A percentile compares a stretch with the other conserved stretches of the same genome.
These are phyloP conservation scores for Drosophila nannoptera DNA, from an alignment of 1,140 invertebrate species.

Conservation along the genomic window DNA sequence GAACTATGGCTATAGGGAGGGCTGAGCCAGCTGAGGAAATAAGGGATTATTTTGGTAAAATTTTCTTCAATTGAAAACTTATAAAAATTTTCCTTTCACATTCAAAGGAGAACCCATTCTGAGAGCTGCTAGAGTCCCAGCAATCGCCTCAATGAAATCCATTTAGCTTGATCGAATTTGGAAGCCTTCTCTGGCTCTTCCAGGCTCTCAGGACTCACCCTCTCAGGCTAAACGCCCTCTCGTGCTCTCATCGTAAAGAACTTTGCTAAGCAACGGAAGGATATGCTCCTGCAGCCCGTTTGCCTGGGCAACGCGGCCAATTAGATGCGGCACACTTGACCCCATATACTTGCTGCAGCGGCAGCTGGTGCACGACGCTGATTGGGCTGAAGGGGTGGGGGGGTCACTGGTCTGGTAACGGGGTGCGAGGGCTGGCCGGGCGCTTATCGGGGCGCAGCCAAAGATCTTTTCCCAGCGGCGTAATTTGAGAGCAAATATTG, in stretches of 20 bases:
- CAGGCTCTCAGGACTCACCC: too few species aligned
- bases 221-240: too few species aligned
- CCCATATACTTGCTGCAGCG: neutral
- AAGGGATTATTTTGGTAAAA: too few species aligned
- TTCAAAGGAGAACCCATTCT: too few species aligned
- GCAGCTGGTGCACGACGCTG: conserved; percentile 30
- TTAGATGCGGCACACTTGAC: conserved; percentile 10
- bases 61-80: too few species aligned
- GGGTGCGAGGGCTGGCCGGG: neutral
- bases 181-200: too few species aligned
- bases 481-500: conserved; percentile 71
- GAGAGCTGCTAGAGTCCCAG: too few species aligned
- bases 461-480: conserved; percentile 44
- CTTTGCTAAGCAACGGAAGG: neutral
- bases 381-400: conserved; percentile 23
- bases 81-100: too few species aligned
- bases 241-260: neutral
- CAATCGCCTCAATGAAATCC: too few species aligned
- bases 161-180: too few species aligned
- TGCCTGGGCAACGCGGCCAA: conserved; percentile 19
- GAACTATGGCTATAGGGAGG: too few species aligned
- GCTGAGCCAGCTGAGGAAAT: too few species aligned
- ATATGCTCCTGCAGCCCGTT: conserved; percentile 7
- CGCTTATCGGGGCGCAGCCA: conserved; percentile 12
- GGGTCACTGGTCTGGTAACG: neutral